A percentile compares a stretch with the other conserved stretches of the same genome.
These are phyloP conservation scores for Papilio polytes DNA, from an alignment of 1,140 invertebrate genomes.

Conservation along the genomic window DNA sequence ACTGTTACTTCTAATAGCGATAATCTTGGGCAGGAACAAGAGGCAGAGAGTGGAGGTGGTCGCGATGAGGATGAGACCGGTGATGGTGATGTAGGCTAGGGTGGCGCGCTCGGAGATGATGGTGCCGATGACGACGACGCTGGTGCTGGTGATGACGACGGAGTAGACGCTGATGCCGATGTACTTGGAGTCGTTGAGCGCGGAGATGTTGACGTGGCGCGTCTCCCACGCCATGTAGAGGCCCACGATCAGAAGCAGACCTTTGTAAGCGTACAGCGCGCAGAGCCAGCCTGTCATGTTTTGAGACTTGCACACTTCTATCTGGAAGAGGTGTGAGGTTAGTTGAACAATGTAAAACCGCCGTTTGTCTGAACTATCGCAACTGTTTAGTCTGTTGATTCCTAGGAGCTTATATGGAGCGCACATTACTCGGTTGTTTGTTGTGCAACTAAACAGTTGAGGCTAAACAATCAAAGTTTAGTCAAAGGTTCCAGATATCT, in stretches of 20 bases:
- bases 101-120: constrained; percentile 93
- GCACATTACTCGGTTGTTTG: too few relatives aligned
- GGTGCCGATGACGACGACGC: constrained; percentile 93
- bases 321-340: constrained; percentile 80
- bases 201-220: constrained; percentile 97
- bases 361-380: background rate
- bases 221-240: constrained; percentile 99
- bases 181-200: constrained; percentile 98
- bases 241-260: constrained; percentile 93
- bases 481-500: too few relatives aligned
- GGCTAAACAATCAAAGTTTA: too few relatives aligned
- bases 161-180: constrained; percentile 97
- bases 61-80: constrained; percentile 92
- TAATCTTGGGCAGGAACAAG: constrained; percentile 93
- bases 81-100: constrained; percentile 92
- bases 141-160: constrained; percentile 93
- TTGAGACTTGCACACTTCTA: constrained; percentile 93
- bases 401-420: too few relatives aligned
- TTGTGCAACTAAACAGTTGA: too few relatives aligned
- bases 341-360: background rate
- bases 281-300: constrained; percentile 95
- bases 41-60: constrained; percentile 94
- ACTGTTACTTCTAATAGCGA: constrained; percentile 86
- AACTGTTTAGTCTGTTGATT: too few relatives aligned
- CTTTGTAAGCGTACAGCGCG: constrained; percentile 95